phyloP scores from a whole-genome alignment of 2,888 invertebrate genomes.

The Yponomeuta malinellus region DNA sequence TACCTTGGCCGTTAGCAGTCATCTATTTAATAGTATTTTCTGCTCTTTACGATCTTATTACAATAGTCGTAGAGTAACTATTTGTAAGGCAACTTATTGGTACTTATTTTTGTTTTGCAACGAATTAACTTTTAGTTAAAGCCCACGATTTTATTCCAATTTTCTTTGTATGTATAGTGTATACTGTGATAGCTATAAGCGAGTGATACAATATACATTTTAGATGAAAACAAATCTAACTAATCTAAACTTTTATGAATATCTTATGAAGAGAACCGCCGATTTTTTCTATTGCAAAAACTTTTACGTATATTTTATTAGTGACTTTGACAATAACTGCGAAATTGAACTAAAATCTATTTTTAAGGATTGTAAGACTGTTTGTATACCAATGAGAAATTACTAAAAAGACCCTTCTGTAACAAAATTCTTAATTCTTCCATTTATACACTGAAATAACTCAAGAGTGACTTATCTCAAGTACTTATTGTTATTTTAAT shows the following conservation, averaged over 20 bases:
- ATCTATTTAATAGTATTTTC: not conserved
- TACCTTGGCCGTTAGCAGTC: not conserved
- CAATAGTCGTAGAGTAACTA: too few relatives aligned
- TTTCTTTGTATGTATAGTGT: not conserved
- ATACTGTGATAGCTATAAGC: slow-evolving; percentile 14
- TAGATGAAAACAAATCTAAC: not conserved
- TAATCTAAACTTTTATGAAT: not conserved
- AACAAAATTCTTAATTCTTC: slow-evolving; percentile 8
- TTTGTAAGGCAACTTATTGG: not conserved
- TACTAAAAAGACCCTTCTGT: not conserved
- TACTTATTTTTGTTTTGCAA: slow-evolving; percentile 5
- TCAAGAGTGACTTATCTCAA: not conserved
- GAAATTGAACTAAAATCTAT: slow-evolving; percentile 1
- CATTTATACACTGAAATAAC: not conserved
- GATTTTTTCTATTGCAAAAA: slow-evolving; percentile 1
- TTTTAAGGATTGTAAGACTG: slow-evolving; percentile 11
- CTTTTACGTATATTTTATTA: not conserved
- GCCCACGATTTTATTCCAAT: slow-evolving; percentile 2
- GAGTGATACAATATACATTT: slow-evolving; percentile 10
- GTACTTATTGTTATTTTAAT: not conserved
- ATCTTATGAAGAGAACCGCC: slow-evolving; percentile 11
- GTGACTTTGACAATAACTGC: slow-evolving; percentile 1
- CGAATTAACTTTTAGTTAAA: not conserved
- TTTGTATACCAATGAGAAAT: slow-evolving; percentile 11
- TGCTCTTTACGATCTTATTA: too few relatives aligned